Evolutionary conservation across 2,888 invertebrate species (phyloP).

Genomic region (Meghimatium bilineatum): DNA sequence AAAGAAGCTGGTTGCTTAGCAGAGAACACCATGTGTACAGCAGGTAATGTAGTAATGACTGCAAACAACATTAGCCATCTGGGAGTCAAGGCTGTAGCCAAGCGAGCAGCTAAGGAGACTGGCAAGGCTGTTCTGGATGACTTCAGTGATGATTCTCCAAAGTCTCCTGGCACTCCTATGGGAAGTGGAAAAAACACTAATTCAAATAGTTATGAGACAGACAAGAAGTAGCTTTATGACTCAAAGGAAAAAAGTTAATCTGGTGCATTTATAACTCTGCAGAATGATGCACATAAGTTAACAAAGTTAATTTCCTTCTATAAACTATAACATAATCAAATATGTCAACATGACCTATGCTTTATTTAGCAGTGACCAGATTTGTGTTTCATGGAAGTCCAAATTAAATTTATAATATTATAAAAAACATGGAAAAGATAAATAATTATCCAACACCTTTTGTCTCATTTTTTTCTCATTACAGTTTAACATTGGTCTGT

Average conservation of each 20-base stretch:
- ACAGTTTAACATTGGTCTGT: no score
- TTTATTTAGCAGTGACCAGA: background rate
- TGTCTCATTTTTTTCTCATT: no score
- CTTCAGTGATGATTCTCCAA: background rate
- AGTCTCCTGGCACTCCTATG: background rate
- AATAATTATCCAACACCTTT: no score
- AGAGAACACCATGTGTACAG: slow-evolving; percentile 83
- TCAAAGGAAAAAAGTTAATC: background rate
- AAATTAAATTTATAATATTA: background rate
- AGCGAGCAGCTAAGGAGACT: slow-evolving; percentile 73
- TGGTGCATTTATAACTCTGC: no score
- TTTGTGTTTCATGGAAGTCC: background rate
- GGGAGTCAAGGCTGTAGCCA: slow-evolving; percentile 81
- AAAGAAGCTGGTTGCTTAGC: slow-evolving; percentile 83
- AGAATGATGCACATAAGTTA: background rate
- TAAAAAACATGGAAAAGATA: no score
- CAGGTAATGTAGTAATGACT: slow-evolving; percentile 84
- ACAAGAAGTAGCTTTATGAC: background rate
- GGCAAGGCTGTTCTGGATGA: slow-evolving; percentile 66
- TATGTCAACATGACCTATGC: background rate
- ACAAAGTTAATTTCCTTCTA: no score
- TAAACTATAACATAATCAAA: no score
- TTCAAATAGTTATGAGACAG: background rate
- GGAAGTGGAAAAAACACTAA: background rate
- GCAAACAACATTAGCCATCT: slow-evolving; percentile 83